A percentile compares a stretch with the other conserved stretches of the same genome.
Conservation (phyloP, 2,888 invertebrate genomes). For the Fabriciana adippe region DNA sequence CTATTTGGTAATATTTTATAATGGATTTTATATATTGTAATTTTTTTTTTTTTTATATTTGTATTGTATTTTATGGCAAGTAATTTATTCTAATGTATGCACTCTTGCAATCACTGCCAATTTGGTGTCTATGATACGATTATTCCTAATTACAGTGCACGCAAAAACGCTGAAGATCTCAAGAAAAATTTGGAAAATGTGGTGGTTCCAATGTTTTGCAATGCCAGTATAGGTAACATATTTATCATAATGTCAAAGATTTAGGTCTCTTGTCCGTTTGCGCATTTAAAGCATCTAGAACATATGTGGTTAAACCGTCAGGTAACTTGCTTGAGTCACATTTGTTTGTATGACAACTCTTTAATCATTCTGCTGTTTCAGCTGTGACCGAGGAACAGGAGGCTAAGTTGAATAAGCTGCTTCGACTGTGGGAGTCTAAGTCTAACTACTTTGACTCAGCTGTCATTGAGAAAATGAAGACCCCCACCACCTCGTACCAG, state of each 20-base stretch:
- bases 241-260: constrained; percentile 80
- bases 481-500: constrained; percentile 93
- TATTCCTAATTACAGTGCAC: constrained; percentile 89
- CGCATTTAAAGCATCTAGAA: constrained; percentile 70
- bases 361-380: constrained; percentile 78
- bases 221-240: constrained; percentile 89
- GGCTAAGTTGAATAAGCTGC: constrained; percentile 94
- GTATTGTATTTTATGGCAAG: constrained; percentile 13
- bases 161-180: constrained; percentile 96
- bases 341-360: constrained; percentile 64
- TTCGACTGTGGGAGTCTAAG: constrained; percentile 98
- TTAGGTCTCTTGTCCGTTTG: constrained; percentile 76
- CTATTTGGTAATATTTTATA: constrained; percentile 35
- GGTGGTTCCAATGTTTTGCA: constrained; percentile 99
- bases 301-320: constrained; percentile 74
- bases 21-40: constrained; percentile 4
- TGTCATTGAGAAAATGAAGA: constrained; percentile 93
- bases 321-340: constrained; percentile 74
- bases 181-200: constrained; percentile 96
- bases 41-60: background rate
- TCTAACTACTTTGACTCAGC: constrained; percentile 92
- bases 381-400: constrained; percentile 94
- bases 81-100: constrained; percentile 38
- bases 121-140: constrained; percentile 79
- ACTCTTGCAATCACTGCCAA: constrained; percentile 58